Conservation (phyloP, 2,113 vertebrate species). For the Lonchura striata region DNA sequence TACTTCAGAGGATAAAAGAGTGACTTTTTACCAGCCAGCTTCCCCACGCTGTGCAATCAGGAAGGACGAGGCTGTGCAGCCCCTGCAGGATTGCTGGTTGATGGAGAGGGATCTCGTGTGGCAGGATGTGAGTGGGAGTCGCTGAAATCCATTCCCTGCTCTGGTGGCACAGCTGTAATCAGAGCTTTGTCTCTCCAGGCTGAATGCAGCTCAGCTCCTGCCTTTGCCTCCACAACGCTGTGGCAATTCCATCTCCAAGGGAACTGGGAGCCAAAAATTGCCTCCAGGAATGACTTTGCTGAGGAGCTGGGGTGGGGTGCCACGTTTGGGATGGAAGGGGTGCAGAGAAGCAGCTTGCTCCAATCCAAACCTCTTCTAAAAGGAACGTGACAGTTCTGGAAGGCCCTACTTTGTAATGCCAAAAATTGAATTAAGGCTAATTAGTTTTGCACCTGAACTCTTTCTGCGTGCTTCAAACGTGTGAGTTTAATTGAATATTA, state of each 20-base stretch:
- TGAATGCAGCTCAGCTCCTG: neutral
- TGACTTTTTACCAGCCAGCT: neutral
- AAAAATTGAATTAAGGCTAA: conserved; percentile 25
- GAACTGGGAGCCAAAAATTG: conserved; percentile 4
- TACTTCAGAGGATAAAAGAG: neutral
- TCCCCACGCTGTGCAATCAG: neutral
- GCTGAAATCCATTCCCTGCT: neutral
- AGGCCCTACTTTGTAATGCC: neutral
- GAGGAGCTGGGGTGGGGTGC: neutral
- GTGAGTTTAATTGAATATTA: conserved; percentile 51
- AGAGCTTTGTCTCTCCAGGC: neutral
- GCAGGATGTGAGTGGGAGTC: neutral
- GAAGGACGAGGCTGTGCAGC: neutral
- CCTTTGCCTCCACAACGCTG: neutral
- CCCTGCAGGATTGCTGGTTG: neutral
- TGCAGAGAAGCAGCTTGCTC: neutral
- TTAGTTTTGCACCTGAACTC: conserved; percentile 31
- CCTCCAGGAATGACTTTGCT: neutral
- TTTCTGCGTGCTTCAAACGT: neutral
- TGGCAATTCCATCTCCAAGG: conserved; percentile 49
- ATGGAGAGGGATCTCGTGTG: neutral
- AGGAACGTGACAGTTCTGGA: neutral
- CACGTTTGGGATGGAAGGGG: neutral
- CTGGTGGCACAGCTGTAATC: neutral
- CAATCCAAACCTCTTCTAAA: neutral